Evolutionary conservation across 2,113 vertebrate species (phyloP).

Genomic region (Telmatochromis sp.): DNA sequence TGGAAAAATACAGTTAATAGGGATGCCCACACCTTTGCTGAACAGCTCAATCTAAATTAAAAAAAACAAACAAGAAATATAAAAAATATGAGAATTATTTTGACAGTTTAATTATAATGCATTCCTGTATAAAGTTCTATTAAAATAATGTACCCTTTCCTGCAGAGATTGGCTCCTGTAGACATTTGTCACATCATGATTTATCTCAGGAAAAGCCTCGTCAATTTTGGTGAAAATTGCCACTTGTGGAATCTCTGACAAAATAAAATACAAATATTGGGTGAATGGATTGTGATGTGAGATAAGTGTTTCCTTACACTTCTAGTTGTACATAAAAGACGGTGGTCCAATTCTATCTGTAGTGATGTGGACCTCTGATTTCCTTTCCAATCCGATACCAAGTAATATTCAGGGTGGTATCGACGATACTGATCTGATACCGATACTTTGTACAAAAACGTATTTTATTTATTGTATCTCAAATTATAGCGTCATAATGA

Average conservation of each 20-base stretch:
- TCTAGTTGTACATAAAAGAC: fast-evolving
- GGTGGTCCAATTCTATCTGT: fast-evolving
- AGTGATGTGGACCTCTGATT: no score
- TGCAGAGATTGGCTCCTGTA: fast-evolving
- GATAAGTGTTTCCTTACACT: background rate
- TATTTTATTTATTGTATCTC: no score
- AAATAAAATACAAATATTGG: fast-evolving
- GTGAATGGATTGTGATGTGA: background rate
- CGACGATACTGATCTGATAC: no score
- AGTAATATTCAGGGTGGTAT: no score
- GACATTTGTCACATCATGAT: fast-evolving
- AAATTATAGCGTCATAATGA: no score
- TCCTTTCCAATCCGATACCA: no score
- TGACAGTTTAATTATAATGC: background rate
- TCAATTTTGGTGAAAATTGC: background rate
- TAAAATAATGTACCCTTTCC: fast-evolving
- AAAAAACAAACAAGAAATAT: background rate
- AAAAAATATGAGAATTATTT: fast-evolving
- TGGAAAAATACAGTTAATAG: background rate
- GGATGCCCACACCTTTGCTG: fast-evolving
- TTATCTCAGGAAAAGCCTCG: background rate
- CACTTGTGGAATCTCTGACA: background rate
- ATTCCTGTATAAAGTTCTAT: fast-evolving
- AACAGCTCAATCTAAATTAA: fast-evolving
- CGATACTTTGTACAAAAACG: no score